Conservation (phyloP, 2,888 invertebrate species). For the Eupithecia abbreviata region DNA sequence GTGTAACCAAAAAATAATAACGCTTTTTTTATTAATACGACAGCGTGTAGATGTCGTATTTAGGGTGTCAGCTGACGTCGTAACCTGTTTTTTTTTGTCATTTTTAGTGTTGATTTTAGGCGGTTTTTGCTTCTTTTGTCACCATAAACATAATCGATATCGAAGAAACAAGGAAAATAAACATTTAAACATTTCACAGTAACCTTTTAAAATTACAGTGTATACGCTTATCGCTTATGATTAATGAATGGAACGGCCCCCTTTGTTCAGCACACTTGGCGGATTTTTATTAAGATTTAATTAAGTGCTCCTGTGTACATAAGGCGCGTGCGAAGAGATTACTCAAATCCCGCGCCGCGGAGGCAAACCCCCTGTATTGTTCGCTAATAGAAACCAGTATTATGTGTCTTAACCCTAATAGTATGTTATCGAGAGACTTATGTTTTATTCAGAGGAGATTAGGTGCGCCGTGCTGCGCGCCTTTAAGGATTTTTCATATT, state of each 20-base stretch:
- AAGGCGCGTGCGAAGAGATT: constrained; percentile 66
- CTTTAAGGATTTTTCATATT: constrained; percentile 68
- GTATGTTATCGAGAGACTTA: constrained; percentile 78
- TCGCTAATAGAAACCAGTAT: constrained; percentile 74
- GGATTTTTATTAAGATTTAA: constrained; percentile 77
- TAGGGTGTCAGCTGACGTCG: no score
- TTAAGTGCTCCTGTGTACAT: constrained; percentile 65
- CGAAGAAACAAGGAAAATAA: neutral
- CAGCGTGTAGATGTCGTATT: no score
- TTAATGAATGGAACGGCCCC: constrained; percentile 49
- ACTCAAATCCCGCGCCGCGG: constrained; percentile 51
- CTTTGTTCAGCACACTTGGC: constrained; percentile 46
- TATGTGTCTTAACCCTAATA: constrained; percentile 77
- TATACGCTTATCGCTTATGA: constrained; percentile 17
- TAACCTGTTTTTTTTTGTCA: no score
- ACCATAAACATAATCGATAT: neutral
- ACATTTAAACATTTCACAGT: neutral
- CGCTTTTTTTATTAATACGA: no score
- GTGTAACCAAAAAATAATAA: no score
- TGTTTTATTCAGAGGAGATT: constrained; percentile 82
- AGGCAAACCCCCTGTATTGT: constrained; percentile 55
- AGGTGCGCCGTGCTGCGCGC: constrained; percentile 64
- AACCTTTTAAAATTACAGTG: neutral
- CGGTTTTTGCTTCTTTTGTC: neutral
- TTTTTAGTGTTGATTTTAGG: no score